These are phyloP conservation scores for zebrafish (Danio rerio) DNA, from an alignment of 2,113 vertebrate genomes.

Conservation along the genomic window DNA sequence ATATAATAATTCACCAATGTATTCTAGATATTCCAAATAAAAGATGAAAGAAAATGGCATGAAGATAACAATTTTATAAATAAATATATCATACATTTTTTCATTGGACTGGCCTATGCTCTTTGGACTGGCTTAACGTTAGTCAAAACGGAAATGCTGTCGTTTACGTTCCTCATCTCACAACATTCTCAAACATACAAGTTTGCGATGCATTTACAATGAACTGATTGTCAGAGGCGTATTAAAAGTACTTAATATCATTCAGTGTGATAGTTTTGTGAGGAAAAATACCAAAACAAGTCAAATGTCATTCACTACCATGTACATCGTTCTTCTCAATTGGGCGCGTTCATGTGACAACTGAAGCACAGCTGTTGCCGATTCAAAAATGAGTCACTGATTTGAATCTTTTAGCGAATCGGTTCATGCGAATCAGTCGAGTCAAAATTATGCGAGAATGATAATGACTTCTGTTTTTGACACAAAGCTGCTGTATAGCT, in stretches of 20 bases:
- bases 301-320: background rate
- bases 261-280: too few relatives aligned
- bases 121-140: background rate
- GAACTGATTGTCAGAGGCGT: background rate
- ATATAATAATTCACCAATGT: constrained; percentile 29
- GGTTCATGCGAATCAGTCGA: background rate
- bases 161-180: background rate
- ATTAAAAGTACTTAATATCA: too few relatives aligned
- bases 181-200: background rate
- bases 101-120: background rate
- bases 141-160: background rate
- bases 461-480: background rate
- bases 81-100: background rate
- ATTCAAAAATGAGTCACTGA: too few relatives aligned
- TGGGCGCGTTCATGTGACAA: background rate
- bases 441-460: background rate
- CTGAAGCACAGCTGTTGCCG: background rate
- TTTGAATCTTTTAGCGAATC: background rate
- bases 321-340: background rate
- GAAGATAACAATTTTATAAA: background rate
- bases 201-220: background rate
- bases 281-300: too few relatives aligned
- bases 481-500: background rate
- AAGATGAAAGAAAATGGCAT: background rate
- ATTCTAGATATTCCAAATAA: constrained; percentile 23